Percentiles rank a stretch among this genome's conserved stretches.
phyloP scores from a whole-genome alignment of 2,113 vertebrate species.

The Notiomystis cincta region DNA sequence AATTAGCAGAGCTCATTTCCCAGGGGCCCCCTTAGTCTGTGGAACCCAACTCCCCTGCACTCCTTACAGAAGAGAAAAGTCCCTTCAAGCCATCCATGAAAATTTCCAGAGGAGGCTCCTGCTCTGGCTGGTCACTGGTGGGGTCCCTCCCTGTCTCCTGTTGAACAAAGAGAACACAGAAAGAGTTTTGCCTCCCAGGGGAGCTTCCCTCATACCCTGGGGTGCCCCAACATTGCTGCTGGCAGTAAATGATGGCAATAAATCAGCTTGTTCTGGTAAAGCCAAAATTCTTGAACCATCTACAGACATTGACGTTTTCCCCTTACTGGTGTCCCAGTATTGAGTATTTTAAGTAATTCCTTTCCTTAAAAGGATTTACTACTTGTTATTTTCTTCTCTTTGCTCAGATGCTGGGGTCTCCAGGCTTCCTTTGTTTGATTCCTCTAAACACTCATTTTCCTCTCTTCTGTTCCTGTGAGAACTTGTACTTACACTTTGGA shows the following conservation, averaged over 20 bases:
- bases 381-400: not conserved
- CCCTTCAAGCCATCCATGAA: not conserved
- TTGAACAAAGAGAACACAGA: not conserved
- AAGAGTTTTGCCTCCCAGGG: not conserved
- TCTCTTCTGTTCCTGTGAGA: not conserved
- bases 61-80: not conserved
- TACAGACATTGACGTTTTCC: not conserved
- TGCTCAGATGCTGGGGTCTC: not conserved
- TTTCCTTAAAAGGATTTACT: not conserved
- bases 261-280: not conserved
- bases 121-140: not conserved
- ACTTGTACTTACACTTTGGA: too few species aligned
- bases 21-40: not conserved
- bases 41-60: not conserved
- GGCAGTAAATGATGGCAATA: not conserved
- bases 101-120: not conserved
- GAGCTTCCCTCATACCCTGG: not conserved
- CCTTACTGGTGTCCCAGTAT: not conserved
- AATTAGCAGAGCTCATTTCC: not conserved
- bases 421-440: not conserved
- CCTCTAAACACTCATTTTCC: not conserved
- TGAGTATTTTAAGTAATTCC: not conserved
- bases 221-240: not conserved
- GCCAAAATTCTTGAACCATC: not conserved
- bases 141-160: not conserved